phyloP scores from a whole-genome alignment of 2,113 vertebrate genomes.

The Phasianus colchicus region DNA sequence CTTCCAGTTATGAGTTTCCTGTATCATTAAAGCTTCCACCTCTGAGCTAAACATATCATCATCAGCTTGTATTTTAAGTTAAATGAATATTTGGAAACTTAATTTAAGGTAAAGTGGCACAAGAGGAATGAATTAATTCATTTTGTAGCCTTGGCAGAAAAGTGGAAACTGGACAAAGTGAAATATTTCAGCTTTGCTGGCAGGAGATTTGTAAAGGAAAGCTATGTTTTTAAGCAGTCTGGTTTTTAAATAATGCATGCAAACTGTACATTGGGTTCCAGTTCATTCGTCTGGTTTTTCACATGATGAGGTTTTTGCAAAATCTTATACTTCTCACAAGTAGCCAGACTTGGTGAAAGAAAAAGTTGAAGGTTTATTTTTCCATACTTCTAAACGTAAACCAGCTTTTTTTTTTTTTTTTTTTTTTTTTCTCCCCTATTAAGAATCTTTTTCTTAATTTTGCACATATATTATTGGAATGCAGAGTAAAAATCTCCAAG shows the following conservation, averaged over 20 bases:
- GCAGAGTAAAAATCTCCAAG: background rate
- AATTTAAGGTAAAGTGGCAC: background rate
- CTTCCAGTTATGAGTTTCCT: background rate
- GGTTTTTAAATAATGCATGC: background rate
- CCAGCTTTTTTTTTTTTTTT: accelerated
- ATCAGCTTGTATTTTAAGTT: slow-evolving; percentile 15
- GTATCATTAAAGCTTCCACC: background rate
- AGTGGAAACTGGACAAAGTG: background rate
- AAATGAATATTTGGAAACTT: background rate
- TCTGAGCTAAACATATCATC: background rate
- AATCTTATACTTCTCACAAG: background rate
- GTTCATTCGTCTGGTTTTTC: background rate
- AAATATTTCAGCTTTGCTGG: slow-evolving; percentile 33
- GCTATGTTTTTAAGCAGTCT: background rate
- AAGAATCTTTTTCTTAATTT: background rate
- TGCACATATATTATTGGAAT: background rate
- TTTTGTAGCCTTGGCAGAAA: background rate
- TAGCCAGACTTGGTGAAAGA: background rate
- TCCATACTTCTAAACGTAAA: background rate
- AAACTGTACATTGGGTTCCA: background rate
- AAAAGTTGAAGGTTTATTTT: background rate
- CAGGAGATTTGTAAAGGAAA: background rate
- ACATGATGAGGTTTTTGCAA: background rate
- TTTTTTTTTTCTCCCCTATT: background rate
- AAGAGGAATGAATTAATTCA: background rate